Evolutionary conservation across 2,113 vertebrate genomes (phyloP).

Genomic region (Solea senegalensis): DNA sequence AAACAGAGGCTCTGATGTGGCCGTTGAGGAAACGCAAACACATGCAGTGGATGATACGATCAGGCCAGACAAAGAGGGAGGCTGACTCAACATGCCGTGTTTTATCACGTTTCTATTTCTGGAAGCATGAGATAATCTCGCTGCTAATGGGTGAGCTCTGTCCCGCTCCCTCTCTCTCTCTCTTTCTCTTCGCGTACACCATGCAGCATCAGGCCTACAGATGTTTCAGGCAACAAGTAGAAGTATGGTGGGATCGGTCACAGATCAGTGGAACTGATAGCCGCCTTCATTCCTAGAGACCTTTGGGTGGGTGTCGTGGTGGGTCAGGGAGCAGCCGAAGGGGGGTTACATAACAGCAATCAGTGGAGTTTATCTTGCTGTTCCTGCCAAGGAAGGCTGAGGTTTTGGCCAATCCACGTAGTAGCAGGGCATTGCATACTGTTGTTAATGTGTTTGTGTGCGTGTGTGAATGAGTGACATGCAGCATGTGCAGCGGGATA

Average conservation of each 20-base stretch:
- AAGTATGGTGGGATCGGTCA: slow-evolving; percentile 19
- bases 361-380: slow-evolving; percentile 34
- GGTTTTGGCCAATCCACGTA: slow-evolving; percentile 20
- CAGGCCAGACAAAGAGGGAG: slow-evolving; percentile 10
- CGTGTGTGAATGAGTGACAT: slow-evolving; percentile 41
- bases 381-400: slow-evolving; percentile 29
- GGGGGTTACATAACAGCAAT: slow-evolving; percentile 50
- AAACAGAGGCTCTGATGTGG: not conserved
- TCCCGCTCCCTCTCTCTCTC: slow-evolving; percentile 10
- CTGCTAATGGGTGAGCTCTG: slow-evolving; percentile 27
- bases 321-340: slow-evolving; percentile 40
- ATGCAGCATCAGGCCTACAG: slow-evolving; percentile 12
- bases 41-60: slow-evolving; percentile 17
- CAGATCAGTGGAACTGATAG: slow-evolving; percentile 46
- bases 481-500: slow-evolving; percentile 30
- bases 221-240: slow-evolving; percentile 14
- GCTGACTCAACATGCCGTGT: slow-evolving; percentile 1
- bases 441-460: slow-evolving; percentile 1
- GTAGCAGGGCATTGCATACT: not conserved
- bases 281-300: slow-evolving; percentile 41
- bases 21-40: slow-evolving; percentile 1
- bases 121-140: slow-evolving; percentile 40
- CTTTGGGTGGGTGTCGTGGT: slow-evolving; percentile 15
- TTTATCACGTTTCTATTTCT: slow-evolving; percentile 51
- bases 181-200: not conserved